A percentile compares a stretch with the other conserved stretches of the same genome.
Evolutionary conservation across 2,113 vertebrate genomes (phyloP).

Genomic region (Cairina moschata): DNA sequence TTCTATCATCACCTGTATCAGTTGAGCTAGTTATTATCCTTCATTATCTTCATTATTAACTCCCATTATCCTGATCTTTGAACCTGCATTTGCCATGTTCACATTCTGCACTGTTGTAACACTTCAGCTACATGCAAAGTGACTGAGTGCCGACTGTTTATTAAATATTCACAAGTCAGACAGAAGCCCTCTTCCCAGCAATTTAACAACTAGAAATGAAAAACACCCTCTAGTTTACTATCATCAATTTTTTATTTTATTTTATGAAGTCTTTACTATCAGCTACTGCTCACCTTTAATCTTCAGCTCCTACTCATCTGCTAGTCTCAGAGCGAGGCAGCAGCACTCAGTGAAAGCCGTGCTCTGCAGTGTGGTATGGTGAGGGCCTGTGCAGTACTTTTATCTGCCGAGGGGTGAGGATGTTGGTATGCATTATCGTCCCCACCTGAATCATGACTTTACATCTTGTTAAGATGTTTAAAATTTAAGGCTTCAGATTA

Average conservation of each 20-base stretch:
- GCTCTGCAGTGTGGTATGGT: conserved; percentile 6
- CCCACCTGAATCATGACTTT: conserved; percentile 74
- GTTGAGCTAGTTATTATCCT: background rate
- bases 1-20: background rate
- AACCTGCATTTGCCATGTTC: background rate
- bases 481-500: conserved; percentile 72
- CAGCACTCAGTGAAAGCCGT: background rate
- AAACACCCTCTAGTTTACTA: conserved; percentile 48
- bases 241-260: background rate
- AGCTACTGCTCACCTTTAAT: conserved; percentile 62
- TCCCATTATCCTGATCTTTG: background rate
- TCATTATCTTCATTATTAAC: conserved; percentile 23
- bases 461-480: conserved; percentile 80
- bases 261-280: conserved; percentile 36
- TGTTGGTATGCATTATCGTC: conserved; percentile 57
- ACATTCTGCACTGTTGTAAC: background rate
- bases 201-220: conserved; percentile 11
- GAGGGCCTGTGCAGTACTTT: conserved; percentile 34
- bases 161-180: background rate
- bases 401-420: conserved; percentile 33
- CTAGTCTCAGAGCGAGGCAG: conserved; percentile 3
- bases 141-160: background rate
- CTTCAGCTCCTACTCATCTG: conserved; percentile 46
- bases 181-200: background rate
- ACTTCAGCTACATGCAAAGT: background rate